These are phyloP conservation scores for Serrognathus titanus DNA, from an alignment of 2,888 invertebrate genomes.

Conservation along the genomic window DNA sequence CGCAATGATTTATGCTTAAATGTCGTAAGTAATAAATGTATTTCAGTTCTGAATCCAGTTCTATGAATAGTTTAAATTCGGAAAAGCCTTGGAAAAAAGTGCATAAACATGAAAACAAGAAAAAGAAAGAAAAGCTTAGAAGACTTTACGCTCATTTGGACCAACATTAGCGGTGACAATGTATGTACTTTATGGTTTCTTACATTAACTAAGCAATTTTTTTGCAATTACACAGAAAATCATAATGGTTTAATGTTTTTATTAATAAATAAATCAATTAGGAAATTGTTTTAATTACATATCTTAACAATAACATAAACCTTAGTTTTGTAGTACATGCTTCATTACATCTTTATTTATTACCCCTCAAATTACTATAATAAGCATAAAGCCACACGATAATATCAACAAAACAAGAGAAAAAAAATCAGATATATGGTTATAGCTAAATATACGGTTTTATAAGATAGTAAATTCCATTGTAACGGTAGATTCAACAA, in stretches of 20 bases:
- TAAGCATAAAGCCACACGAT: too few species aligned
- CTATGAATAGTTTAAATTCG: constrained; percentile 12
- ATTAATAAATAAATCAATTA: constrained; percentile 4
- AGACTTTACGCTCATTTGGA: constrained; percentile 82
- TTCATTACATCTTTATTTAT: too few species aligned
- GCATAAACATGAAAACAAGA: constrained; percentile 83
- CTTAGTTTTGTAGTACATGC: too few species aligned
- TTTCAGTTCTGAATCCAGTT: background rate
- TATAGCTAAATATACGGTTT: too few species aligned
- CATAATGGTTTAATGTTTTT: constrained; percentile 4
- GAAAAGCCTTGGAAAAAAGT: constrained; percentile 75
- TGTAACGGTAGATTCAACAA: too few species aligned
- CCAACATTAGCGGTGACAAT: constrained; percentile 56
- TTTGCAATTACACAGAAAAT: constrained; percentile 2
- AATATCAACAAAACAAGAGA: too few species aligned
- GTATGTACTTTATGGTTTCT: background rate
- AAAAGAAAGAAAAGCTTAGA: constrained; percentile 89
- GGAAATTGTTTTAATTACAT: background rate
- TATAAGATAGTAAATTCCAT: too few species aligned
- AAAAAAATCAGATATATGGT: too few species aligned
- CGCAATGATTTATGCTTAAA: background rate
- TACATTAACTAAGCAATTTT: constrained; percentile 3
- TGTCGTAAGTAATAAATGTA: too few species aligned
- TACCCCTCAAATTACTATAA: too few species aligned
- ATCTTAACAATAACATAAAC: too few species aligned